Evolutionary conservation across 2,797 vertebrate genomes (phyloP), one percentile per base, ranked within the genome.

Genomic region (Hippoglossus hippoglossus): DNA sequence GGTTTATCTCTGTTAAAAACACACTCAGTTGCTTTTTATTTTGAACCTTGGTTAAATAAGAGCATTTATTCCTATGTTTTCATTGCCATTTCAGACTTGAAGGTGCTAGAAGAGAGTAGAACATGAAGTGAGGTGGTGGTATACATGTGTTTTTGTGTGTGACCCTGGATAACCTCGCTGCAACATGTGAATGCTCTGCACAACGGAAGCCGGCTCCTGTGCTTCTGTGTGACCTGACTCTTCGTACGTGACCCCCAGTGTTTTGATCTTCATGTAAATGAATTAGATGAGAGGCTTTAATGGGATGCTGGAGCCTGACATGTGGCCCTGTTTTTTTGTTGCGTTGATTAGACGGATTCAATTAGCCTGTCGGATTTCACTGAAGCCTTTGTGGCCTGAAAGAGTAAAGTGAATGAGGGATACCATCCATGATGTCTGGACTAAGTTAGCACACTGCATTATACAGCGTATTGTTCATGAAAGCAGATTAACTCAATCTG

Each of bases 191-290:
- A 36, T 47, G 13, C 22, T 3, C 26, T 28, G n/a, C 69, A 68
- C 58, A 49, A 54, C 21, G 28, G 50, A 34, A 50, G 26, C 69
- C 67, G 61, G 18, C 16, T 16, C 77, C 77, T 80, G 71, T 67
- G 64, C 67, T 71, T 83, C 72, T 64, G 58, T 80, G 64, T 69
- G 84, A 83, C 79, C 76, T 55, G 67, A 36, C 63, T 80, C 53
- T 80, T 66, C 75, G 71, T 73, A 74, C 63, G 58, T 74, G 62
- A 81, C 81, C 75, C 66, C 55, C 52, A 21, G 36, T 69, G 73
- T 78, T 91, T 87, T 91, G 75, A 90, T 87, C 85, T 80, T 56
- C 52, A 50, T 78, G 67, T 88, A 91, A 91, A 91, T 85, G 11
- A 84, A 91, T 92, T 91, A 91, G 66, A 78, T 75, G n/a, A 84